These are phyloP conservation scores for Lepidocyrtoides sp. DNA, from an alignment of 2,888 invertebrate species.

Conservation along the genomic window DNA sequence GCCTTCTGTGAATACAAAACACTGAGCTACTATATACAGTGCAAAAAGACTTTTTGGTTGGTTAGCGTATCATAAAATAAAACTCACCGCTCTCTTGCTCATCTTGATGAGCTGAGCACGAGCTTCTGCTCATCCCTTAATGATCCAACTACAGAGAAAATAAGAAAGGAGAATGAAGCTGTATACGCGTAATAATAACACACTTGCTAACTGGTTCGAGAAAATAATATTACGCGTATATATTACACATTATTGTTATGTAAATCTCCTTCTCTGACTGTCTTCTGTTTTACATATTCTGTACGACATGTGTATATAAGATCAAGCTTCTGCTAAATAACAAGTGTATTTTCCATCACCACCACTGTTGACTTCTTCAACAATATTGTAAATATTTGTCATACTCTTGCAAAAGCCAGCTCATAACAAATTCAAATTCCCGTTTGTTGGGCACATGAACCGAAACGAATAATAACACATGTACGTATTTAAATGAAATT, in stretches of 20 bases:
- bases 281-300: neutral
- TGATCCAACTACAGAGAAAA: neutral
- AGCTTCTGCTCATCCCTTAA: slow-evolving; percentile 34
- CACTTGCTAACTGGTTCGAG: neutral
- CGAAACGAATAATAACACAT: neutral
- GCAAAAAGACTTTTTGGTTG: neutral
- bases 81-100: slow-evolving; percentile 24
- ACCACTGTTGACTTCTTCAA: neutral
- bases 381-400: slow-evolving; percentile 42
- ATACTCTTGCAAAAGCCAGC: neutral
- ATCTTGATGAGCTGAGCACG: slow-evolving; percentile 36
- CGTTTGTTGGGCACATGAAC: neutral
- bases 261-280: slow-evolving; percentile 28
- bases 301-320: no score
- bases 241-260: slow-evolving; percentile 1
- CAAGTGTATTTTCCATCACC: neutral
- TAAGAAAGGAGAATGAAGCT: slow-evolving; percentile 3
- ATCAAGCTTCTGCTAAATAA: no score
- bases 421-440: slow-evolving; percentile 23
- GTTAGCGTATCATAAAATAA: slow-evolving; percentile 25
- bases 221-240: neutral
- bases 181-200: neutral
- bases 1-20: neutral
- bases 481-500: slow-evolving; percentile 32
- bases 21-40: neutral